These are phyloP conservation scores for Colinus virginianus DNA, from an alignment of 2,113 vertebrate genomes.

Conservation along the genomic window DNA sequence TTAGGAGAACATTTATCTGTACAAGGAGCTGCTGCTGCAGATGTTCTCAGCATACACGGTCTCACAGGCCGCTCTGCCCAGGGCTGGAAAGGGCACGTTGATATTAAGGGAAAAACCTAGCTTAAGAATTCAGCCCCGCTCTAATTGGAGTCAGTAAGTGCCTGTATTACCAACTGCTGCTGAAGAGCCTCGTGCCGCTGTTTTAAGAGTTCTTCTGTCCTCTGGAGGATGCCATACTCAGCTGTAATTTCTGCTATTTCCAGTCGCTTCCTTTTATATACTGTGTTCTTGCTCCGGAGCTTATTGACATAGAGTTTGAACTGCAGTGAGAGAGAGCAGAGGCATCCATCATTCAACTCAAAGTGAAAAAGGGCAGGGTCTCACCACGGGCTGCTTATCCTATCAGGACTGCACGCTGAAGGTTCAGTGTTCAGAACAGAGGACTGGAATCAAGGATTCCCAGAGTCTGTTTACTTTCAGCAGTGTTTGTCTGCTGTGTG, in stretches of 20 bases:
- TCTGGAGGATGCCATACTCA: constrained; percentile 92
- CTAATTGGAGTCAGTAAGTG: not conserved
- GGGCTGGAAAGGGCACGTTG: not conserved
- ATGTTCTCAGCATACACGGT: not conserved
- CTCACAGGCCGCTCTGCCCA: not conserved
- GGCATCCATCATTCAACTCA: not conserved
- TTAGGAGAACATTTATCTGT: not conserved
- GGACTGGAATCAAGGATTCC: constrained; percentile 20
- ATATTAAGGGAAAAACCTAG: not conserved
- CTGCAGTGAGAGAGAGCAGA: constrained; percentile 73
- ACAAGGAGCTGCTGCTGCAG: not conserved
- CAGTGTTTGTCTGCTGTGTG: not conserved
- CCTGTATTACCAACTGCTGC: constrained; percentile 88
- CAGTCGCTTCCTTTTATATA: constrained; percentile 90
- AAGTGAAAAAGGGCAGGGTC: not conserved
- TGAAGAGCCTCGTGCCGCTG: constrained; percentile 86
- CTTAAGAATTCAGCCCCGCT: too few species aligned
- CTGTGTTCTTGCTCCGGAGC: constrained; percentile 89
- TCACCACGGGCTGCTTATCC: not conserved
- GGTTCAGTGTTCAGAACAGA: not conserved
- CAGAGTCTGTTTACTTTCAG: constrained; percentile 1
- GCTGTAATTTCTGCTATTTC: constrained; percentile 89
- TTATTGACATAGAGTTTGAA: constrained; percentile 91
- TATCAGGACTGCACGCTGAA: not conserved
- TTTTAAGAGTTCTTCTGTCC: constrained; percentile 91